Percentiles rank a stretch among this genome's conserved stretches.
phyloP scores from a whole-genome alignment of 2,888 invertebrate genomes.

The Conomelus anceps region DNA sequence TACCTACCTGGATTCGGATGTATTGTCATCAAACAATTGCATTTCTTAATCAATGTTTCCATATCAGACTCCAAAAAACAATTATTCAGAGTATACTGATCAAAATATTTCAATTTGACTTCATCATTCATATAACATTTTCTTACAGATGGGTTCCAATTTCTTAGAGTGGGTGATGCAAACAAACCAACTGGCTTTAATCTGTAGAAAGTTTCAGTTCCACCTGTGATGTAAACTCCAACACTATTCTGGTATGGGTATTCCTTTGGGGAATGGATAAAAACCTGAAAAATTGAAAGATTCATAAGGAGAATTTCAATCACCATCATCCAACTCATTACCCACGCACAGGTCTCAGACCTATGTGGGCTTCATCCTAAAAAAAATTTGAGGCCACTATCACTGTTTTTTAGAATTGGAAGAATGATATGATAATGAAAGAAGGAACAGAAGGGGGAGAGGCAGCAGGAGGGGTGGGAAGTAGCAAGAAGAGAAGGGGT shows the following conservation, averaged over 20 bases:
- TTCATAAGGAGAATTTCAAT: too few relatives aligned
- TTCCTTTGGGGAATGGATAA: not conserved
- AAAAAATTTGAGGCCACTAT: too few relatives aligned
- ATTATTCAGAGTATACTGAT: not conserved
- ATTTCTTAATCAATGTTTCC: not conserved
- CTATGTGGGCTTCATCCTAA: too few relatives aligned
- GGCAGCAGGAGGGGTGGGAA: too few relatives aligned
- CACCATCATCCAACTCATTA: too few relatives aligned
- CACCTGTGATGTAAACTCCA: not conserved
- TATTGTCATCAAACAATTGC: not conserved
- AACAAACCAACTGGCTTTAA: not conserved
- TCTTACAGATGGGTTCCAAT: not conserved
- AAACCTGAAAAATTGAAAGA: not conserved
- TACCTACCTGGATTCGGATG: not conserved
- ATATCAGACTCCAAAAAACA: not conserved
- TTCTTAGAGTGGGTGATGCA: not conserved
- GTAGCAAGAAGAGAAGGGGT: too few relatives aligned
- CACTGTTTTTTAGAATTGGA: too few relatives aligned
- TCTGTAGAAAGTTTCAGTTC: not conserved
- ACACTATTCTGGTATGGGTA: not conserved
- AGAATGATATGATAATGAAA: too few relatives aligned
- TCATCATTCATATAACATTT: not conserved
- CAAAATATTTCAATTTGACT: not conserved
- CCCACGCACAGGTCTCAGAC: too few relatives aligned
- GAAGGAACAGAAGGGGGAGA: too few relatives aligned